Base-by-base conservation (phyloP, 2,797 vertebrate species). In the Rousettus madagascariensis region DNA sequence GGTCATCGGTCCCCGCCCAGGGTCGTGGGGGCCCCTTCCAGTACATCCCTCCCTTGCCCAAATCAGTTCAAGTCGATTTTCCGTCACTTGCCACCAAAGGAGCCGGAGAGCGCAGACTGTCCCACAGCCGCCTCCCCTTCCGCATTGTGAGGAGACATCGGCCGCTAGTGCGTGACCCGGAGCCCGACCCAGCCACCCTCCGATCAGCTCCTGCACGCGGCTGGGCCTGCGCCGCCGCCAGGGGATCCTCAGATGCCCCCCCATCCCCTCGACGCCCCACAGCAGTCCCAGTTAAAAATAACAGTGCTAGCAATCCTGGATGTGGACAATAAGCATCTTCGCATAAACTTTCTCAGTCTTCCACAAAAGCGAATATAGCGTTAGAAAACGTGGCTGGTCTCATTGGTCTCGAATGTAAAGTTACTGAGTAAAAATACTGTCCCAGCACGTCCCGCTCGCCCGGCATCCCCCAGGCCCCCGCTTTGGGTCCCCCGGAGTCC, bases 321-420 rank as follows among this genome's bases (percentile, higher is more conserved):
- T 0, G 1, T 0, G 1, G n/a, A 59, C 51, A 4, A 20, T 3
- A 2, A 11, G 22, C n/a, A 13, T 24, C 5, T 36, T 41, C 51
- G 33, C 36, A 0, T 17, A 12, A 26, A 4, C 24, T 5, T 17
- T 26, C 63, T 69, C 30, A 4, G 4, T 20, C 26, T 8, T 6
- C 7, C 0, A 0, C 57, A 38, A n/a, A 38, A 1, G 36, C 1
- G 26, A 28, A 10, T 0, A 0, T 13, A 12, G 55, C 46, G 46
- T 74, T 28, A 55, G 84, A 30, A 10, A 26, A 30, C 5, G 2
- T 17, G 68, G 26, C 57, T 36, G 0, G 0, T 36, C 30, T 68
- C 6, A 4, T 1, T 10, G 0, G 49, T 10, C 46, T 49, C 30
- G 8, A 22, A 19, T 0, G 0, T 3, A 28, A 46, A 57, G 20